Percentiles rank a stretch among this genome's conserved stretches.
phyloP scores from a whole-genome alignment of 2,113 vertebrate genomes.

The Megaleporinus macrocephalus region DNA sequence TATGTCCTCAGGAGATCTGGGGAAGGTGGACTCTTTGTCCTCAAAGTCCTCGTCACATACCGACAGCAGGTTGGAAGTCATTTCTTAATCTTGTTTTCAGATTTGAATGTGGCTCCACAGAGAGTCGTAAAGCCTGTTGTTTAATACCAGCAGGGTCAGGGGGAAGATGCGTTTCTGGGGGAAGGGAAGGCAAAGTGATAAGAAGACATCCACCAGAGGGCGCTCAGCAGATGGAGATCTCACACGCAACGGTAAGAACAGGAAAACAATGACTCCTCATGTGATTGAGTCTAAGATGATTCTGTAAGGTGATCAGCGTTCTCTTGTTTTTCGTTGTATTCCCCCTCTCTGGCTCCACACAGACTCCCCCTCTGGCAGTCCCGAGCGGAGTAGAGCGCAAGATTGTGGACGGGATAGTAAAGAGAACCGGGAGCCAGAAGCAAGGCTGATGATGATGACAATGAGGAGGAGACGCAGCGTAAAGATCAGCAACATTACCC shows the following conservation, averaged over 20 bases:
- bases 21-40: conserved; percentile 78
- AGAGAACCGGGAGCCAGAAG: conserved; percentile 95
- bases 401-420: conserved; percentile 86
- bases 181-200: conserved; percentile 89
- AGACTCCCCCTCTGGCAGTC: conserved; percentile 85
- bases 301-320: too few species aligned
- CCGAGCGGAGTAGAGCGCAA: conserved; percentile 71
- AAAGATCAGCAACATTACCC: conserved; percentile 89
- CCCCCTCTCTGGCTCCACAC: neutral
- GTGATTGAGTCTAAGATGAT: neutral
- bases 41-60: conserved; percentile 76
- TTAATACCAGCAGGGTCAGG: conserved; percentile 77
- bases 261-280: neutral
- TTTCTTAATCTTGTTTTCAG: neutral
- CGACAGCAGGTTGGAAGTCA: conserved; percentile 81
- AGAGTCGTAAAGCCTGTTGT: neutral
- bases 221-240: conserved; percentile 41
- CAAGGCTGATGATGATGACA: conserved; percentile 83
- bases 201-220: conserved; percentile 77
- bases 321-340: neutral
- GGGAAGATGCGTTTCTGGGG: conserved; percentile 95
- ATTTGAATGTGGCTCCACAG: neutral
- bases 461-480: conserved; percentile 85
- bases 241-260: conserved; percentile 39
- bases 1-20: conserved; percentile 93